Base-by-base conservation (phyloP, 2,888 invertebrate genomes). In the Eupithecia abbreviata region DNA sequence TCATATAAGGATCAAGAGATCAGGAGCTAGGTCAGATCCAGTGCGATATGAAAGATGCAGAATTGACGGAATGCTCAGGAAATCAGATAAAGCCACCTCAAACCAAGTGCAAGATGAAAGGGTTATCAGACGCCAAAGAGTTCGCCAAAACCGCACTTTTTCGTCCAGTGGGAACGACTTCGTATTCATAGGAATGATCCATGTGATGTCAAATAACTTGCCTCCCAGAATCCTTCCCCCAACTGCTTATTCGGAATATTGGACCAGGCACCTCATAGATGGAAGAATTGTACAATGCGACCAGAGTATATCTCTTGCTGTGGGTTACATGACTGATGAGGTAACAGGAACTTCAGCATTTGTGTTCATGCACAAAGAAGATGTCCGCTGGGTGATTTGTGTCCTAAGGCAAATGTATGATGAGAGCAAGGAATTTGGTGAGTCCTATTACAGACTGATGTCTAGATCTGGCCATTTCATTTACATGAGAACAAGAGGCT, bases 211-310 rank as follows among this genome's bases (percentile, higher is more conserved):
- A 10, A 92, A 88, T 84, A 86, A 89, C 45, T 96, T 97, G 86
- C 97, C 97, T 76, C 88, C 92, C 55, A 88, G 90, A 71, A 90
- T 95, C 71, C 95, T 97, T 73, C 96, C 97, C 71, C 96, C 95
- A 2, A 91, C 93, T 58, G 92, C 97, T 51, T 97, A 97, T 83
- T 97, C 98, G 85, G 98, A 98, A 90, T 99, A 98, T 90, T 97
- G 98, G 88, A 98, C 98, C 0, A 96, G 98, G 82, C 98, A 99
- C 92, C 95, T 98, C 76, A 96, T 98, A 73, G 98, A 98, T 93
- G 98, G 98, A 0, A 96, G 97, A 70, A 98, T 99, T 82, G 97
- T 98, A 72, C 98, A 97, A 88, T 98, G 98, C 89, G 99, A 99
- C 90, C 98, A 98, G 89, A 96, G 98, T 87, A 98, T 98, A 87